Base-by-base conservation (phyloP, 2,113 vertebrate genomes). In the Perca flavescens region DNA sequence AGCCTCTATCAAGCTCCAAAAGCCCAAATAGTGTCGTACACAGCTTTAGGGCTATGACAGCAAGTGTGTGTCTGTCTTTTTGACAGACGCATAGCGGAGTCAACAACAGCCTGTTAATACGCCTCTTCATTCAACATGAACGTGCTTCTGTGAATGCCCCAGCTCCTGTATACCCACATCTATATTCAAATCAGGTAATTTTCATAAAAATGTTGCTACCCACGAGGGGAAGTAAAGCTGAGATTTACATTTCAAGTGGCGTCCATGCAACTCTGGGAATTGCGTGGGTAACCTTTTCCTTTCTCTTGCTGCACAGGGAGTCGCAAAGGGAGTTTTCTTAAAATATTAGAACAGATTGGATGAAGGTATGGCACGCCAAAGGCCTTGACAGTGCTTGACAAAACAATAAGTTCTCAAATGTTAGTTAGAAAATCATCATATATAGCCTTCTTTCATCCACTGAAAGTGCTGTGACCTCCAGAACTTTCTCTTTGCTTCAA, bases 161-260 rank as follows among this genome's bases (percentile, higher is more conserved):
- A 13, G 77, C 79, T 84, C 64, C 83, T 50, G 64, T 34, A 58
- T 67, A 79, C 70, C 79, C 80, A 78, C 76, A 91, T 91, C 83
- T 82, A 79, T 69, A 93, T 94, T 91, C 86, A 91, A 91, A 93
- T 91, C 82, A 85, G 89, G 85, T 87, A 16, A 83, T 89, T 92
- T 91, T 90, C 88, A 91, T 89, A 91, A 91, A 92, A 89, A 89
- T 80, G 80, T 82, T 54, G 82, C 80, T 75, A 58, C 89, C 80
- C 91, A 88, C 90, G 25, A 82, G 43, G 80, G 52, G 47, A 67
- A 75, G 79, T 69, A 83, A 88, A 88, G 74, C 86, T 84, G 78
- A 81, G 88, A 89, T 93, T 93, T 92, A 91, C 89, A 91, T 92
- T 94, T 88, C 78, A 87, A 87, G 86, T 89, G 81, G 84, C 83